phyloP scores from a whole-genome alignment of 1,140 invertebrate species.

The Branchinecta lynchi region DNA sequence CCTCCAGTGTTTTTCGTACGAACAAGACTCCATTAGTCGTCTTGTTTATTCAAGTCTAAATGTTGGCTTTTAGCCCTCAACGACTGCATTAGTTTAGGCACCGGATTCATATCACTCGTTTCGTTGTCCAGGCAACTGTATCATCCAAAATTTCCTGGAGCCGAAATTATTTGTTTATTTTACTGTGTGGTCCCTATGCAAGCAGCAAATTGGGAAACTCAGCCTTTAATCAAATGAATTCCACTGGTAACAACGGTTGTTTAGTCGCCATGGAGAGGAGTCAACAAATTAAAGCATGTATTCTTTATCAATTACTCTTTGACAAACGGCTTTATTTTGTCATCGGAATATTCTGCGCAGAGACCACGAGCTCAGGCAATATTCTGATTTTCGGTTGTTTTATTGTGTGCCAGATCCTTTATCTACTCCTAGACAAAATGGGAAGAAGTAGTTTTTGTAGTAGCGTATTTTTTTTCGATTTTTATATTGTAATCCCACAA shows the following conservation, averaged over 20 bases:
- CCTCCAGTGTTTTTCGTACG: background rate
- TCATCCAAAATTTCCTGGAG: constrained; percentile 7
- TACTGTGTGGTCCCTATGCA: constrained; percentile 7
- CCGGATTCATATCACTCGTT: background rate
- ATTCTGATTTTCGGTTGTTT: no score
- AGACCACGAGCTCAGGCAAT: no score
- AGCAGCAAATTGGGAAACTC: constrained; percentile 9
- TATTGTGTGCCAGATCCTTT: no score
- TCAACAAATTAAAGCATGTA: background rate
- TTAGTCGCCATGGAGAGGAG: background rate
- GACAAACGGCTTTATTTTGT: background rate
- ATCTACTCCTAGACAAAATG: no score
- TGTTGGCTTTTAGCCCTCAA: background rate
- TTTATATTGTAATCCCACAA: no score
- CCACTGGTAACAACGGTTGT: background rate
- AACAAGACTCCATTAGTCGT: background rate
- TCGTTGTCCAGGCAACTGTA: constrained; percentile 7
- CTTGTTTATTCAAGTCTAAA: background rate
- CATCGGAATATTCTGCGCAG: no score
- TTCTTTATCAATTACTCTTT: background rate
- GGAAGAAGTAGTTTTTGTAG: no score
- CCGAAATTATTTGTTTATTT: constrained; percentile 10
- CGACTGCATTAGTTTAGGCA: background rate
- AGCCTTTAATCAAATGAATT: constrained; percentile 11
- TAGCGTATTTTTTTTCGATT: no score